A percentile compares a stretch with the other conserved stretches of the same genome.
phyloP scores from a whole-genome alignment of 2,888 invertebrate genomes.

The Standfussiana lucernea region DNA sequence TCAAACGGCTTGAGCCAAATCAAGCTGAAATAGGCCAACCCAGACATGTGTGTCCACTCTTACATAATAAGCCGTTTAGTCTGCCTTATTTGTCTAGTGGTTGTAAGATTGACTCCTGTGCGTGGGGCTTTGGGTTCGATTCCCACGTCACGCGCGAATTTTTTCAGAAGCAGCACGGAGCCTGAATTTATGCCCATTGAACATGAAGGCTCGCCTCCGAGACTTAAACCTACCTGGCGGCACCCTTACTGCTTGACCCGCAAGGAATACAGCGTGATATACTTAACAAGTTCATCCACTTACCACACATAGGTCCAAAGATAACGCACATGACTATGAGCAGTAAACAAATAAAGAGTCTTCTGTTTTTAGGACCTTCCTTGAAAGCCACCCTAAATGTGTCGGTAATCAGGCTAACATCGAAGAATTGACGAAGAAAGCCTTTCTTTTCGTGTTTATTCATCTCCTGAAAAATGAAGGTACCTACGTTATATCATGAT shows the following conservation, averaged over 20 bases:
- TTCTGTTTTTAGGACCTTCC: constrained; percentile 93
- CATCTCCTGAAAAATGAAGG: constrained; percentile 42
- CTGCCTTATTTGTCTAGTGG: neutral
- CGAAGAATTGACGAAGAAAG: constrained; percentile 93
- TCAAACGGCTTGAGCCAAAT: neutral
- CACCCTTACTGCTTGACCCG: neutral
- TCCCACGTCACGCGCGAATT: neutral
- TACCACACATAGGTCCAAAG: constrained; percentile 95
- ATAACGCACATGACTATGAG: constrained; percentile 95
- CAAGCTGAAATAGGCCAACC: neutral
- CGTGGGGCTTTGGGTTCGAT: neutral
- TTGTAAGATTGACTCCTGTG: neutral
- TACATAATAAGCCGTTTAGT: neutral
- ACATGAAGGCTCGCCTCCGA: neutral
- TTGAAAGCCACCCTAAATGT: constrained; percentile 95
- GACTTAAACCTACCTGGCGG: neutral
- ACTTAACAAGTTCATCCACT: constrained; percentile 69
- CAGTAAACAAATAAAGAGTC: constrained; percentile 93
- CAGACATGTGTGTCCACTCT: neutral
- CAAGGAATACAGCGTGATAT: neutral
- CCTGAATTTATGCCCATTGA: neutral
- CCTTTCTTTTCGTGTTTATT: constrained; percentile 66
- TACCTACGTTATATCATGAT: neutral
- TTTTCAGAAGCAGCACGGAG: neutral
- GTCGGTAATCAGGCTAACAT: constrained; percentile 93